Base-by-base conservation (phyloP, 2,113 vertebrate species). In the Hymenochirus boettgeri region DNA sequence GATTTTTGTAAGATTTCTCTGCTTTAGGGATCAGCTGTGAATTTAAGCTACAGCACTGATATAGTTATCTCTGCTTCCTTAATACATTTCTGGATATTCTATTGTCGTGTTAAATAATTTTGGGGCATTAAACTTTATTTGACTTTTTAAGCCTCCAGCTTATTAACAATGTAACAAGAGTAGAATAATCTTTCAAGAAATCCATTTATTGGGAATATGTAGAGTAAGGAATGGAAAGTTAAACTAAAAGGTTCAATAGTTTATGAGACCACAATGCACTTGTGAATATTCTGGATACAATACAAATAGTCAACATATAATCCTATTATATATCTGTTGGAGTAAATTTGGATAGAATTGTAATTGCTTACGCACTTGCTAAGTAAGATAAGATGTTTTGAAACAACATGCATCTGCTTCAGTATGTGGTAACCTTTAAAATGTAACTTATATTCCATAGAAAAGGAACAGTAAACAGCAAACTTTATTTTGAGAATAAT, bases 61-160 rank as follows among this genome's bases (percentile, higher is more conserved):
- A 12, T 9, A 35, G 33, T 35, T 35, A 13, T 35, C 33, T 35
- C 33, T 12, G 33, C 33, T 35, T 9, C 15, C 15, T 12, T 12
- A 35, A 35, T 35, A 35, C 15, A 35, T 35, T 35, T 35, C 15
- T 13, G 10, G 33, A 35, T 35, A 35, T 35, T 35, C 3, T 3
- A 35, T 35, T 35, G 10, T 35, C 33, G 10, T 35, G 10, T 35
- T 35, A 35, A 3, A 4, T 35, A 35, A 56, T 56, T 26, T 56
- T 56, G 39, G 22, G 31, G 42, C 45, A 45, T 66, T 56, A 58
- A 66, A 66, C 64, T 66, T 58, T 13, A 51, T 57, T 58, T 66
- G 64, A 66, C 64, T 58, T 66, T 51, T 59, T 66, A 66, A 66
- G 31, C 37, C 64, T 51, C 31, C 21, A 59, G 57, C 55, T 57